Evolutionary conservation across 2,113 vertebrate species (phyloP).

Genomic region (Stomatorhinus ivindoensis): DNA sequence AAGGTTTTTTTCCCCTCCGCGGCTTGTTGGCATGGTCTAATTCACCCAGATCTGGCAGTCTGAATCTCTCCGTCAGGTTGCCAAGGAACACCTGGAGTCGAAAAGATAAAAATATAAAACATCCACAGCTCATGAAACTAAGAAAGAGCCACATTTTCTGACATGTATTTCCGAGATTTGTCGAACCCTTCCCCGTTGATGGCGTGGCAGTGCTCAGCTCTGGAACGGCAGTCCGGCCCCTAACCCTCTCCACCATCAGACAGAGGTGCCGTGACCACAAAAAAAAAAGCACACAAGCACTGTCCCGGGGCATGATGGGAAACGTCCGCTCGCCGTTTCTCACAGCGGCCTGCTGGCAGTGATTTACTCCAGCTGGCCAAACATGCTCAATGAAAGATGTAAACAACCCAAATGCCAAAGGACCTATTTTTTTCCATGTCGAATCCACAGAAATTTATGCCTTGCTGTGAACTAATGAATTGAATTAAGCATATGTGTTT

Average conservation of each 20-base stretch:
- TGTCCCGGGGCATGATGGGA: slow-evolving; percentile 4
- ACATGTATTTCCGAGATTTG: neutral
- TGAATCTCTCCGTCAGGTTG: slow-evolving; percentile 20
- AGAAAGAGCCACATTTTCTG: neutral
- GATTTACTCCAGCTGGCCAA: slow-evolving; percentile 36
- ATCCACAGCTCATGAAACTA: neutral
- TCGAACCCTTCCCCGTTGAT: too few relatives aligned
- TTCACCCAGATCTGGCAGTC: slow-evolving; percentile 30
- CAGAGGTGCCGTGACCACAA: neutral
- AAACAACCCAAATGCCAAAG: slow-evolving; percentile 54
- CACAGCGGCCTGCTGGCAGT: slow-evolving; percentile 36
- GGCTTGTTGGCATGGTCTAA: slow-evolving; percentile 25
- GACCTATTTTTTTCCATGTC: slow-evolving; percentile 46
- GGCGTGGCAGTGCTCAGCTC: neutral
- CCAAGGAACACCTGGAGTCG: neutral
- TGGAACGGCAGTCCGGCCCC: neutral
- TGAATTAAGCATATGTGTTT: slow-evolving; percentile 34
- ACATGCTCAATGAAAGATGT: slow-evolving; percentile 52
- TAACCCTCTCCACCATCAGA: neutral
- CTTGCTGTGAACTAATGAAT: slow-evolving; percentile 39
- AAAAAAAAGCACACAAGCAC: neutral
- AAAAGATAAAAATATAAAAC: neutral
- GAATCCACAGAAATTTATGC: slow-evolving; percentile 30
- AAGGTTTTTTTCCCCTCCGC: slow-evolving; percentile 40
- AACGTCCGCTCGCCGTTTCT: neutral